Conservation (phyloP, 1,140 invertebrate species). For the Ectropis grisescens region DNA sequence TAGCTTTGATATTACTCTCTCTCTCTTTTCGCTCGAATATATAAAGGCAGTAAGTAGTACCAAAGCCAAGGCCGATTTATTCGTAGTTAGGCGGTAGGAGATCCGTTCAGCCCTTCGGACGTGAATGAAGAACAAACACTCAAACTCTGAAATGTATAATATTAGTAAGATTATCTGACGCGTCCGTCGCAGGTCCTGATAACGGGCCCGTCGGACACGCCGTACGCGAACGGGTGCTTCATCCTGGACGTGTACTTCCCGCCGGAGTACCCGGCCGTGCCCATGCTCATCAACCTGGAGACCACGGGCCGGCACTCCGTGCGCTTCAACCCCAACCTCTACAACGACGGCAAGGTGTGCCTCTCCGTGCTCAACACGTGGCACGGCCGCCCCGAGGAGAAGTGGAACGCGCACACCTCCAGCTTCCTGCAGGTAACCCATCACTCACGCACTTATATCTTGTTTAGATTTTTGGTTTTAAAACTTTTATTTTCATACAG, state of each 20-base stretch:
- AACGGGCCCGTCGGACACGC: slow-evolving; percentile 90
- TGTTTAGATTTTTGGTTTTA: no score
- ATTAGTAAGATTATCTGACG: no score
- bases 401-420: slow-evolving; percentile 97
- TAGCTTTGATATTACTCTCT: no score
- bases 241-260: slow-evolving; percentile 94
- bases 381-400: slow-evolving; percentile 98
- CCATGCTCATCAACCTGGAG: slow-evolving; percentile 92
- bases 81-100: no score
- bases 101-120: no score
- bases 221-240: slow-evolving; percentile 92
- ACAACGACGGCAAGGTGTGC: slow-evolving; percentile 97
- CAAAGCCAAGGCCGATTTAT: no score
- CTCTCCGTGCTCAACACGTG: slow-evolving; percentile 96
- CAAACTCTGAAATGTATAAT: no score
- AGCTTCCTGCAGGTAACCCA: slow-evolving; percentile 91
- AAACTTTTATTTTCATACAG: no score
- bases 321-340: slow-evolving; percentile 97
- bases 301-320: slow-evolving; percentile 95
- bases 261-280: slow-evolving; percentile 85
- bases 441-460: not conserved
- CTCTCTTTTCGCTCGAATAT: no score
- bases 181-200: slow-evolving; percentile 93
- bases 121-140: no score
- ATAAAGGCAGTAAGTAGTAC: no score